These are phyloP conservation scores for Dusona sp. DNA, from an alignment of 2,888 invertebrate species.

Conservation along the genomic window DNA sequence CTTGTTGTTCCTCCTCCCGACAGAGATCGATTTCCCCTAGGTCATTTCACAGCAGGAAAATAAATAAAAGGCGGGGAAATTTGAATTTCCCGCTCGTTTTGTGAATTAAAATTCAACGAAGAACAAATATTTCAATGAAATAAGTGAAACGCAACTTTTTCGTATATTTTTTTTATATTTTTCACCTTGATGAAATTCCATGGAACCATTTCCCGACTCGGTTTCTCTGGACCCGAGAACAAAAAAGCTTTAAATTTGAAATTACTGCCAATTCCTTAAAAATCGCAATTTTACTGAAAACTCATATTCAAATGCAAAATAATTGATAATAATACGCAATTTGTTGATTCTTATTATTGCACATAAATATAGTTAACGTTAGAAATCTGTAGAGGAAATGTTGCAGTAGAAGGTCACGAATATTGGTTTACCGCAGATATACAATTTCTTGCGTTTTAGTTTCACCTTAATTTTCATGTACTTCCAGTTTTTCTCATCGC, in stretches of 20 bases:
- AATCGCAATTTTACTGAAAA: neutral
- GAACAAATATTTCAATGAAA: neutral
- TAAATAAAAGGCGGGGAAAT: conserved; percentile 13
- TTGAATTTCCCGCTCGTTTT: neutral
- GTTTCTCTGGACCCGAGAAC: neutral
- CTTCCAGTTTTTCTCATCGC: neutral
- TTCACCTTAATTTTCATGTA: neutral
- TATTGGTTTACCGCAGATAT: conserved; percentile 73
- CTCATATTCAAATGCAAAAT: no score
- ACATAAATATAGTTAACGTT: neutral
- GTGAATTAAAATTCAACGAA: neutral
- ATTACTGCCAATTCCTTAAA: neutral
- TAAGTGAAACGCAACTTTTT: neutral
- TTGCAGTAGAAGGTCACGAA: conserved; percentile 57
- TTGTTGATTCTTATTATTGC: neutral
- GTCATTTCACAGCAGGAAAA: neutral
- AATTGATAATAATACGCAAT: neutral
- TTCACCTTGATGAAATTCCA: neutral
- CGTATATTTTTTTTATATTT: neutral
- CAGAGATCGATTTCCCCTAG: conserved; percentile 24
- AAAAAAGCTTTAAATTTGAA: neutral
- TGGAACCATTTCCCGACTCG: no score
- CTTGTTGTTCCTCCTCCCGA: neutral
- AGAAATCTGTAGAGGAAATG: neutral
- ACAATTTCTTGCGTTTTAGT: conserved; percentile 61